Evolutionary conservation across 2,888 invertebrate genomes (phyloP).

Genomic region (Dyspetes luteomarginatus): DNA sequence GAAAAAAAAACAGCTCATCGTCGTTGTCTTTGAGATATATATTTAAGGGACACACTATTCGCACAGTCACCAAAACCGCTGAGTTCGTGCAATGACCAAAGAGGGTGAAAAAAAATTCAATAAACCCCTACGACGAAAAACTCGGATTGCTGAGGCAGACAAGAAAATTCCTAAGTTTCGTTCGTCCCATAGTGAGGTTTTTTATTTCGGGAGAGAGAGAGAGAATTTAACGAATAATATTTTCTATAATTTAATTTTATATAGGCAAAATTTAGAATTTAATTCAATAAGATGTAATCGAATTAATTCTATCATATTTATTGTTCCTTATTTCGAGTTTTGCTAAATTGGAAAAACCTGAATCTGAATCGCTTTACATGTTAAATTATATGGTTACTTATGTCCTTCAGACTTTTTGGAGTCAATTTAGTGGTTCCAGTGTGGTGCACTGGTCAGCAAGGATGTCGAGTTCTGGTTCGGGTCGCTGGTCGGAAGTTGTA

Average conservation of each 20-base stretch:
- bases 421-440: not conserved
- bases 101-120: not conserved
- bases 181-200: not conserved
- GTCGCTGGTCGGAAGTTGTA: conserved; percentile 36
- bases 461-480: conserved; percentile 19
- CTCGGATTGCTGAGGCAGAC: not conserved
- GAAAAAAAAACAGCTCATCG: not conserved
- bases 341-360: too few species aligned
- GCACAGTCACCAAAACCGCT: not conserved
- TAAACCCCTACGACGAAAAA: not conserved
- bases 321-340: too few species aligned
- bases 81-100: not conserved
- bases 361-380: too few species aligned
- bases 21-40: not conserved
- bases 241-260: not conserved
- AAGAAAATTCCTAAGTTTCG: not conserved
- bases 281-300: too few species aligned
- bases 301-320: not conserved
- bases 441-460: conserved; percentile 24
- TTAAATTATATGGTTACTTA: not conserved
- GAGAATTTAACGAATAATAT: not conserved
- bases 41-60: not conserved
- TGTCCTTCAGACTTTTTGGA: not conserved
- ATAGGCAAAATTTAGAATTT: too few species aligned
- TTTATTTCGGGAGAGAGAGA: not conserved